A percentile compares a stretch with the other conserved stretches of the same genome.
Evolutionary conservation across 2,888 invertebrate genomes (phyloP).

Genomic region (Lochmaea crataegi): DNA sequence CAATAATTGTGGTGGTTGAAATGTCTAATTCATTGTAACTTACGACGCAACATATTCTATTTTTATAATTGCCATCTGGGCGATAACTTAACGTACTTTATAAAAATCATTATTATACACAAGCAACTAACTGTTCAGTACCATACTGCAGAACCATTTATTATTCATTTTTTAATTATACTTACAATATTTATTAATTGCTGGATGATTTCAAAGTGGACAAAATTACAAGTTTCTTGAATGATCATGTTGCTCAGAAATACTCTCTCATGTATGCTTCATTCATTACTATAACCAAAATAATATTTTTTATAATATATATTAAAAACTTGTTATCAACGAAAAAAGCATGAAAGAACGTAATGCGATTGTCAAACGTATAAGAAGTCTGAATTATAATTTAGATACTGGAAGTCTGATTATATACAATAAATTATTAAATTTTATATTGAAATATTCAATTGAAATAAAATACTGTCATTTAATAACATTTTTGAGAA

Average conservation of each 20-base stretch:
- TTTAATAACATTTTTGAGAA: neutral
- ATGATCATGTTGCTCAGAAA: neutral
- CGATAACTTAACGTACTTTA: too few species aligned
- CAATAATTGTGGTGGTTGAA: too few species aligned
- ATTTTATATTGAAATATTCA: neutral
- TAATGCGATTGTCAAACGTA: slow-evolving; percentile 1
- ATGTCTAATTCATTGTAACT: too few species aligned
- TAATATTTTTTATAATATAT: slow-evolving; percentile 4
- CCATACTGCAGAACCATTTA: too few species aligned
- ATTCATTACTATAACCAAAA: slow-evolving; percentile 1
- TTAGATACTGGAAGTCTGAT: slow-evolving; percentile 4
- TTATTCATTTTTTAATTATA: too few species aligned
- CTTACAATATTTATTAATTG: too few species aligned
- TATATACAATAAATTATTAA: slow-evolving; percentile 4
- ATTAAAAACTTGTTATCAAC: neutral
- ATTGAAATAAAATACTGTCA: neutral
- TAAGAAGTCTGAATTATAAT: neutral
- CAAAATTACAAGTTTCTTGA: neutral
- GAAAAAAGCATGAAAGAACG: neutral
- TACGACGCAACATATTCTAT: too few species aligned
- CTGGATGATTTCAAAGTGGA: neutral
- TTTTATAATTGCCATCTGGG: too few species aligned
- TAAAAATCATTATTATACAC: too few species aligned
- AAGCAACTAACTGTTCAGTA: too few species aligned
- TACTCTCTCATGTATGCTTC: slow-evolving; percentile 4